Evolutionary conservation across 2,113 vertebrate species (phyloP).

Genomic region (Electrona antarctica): DNA sequence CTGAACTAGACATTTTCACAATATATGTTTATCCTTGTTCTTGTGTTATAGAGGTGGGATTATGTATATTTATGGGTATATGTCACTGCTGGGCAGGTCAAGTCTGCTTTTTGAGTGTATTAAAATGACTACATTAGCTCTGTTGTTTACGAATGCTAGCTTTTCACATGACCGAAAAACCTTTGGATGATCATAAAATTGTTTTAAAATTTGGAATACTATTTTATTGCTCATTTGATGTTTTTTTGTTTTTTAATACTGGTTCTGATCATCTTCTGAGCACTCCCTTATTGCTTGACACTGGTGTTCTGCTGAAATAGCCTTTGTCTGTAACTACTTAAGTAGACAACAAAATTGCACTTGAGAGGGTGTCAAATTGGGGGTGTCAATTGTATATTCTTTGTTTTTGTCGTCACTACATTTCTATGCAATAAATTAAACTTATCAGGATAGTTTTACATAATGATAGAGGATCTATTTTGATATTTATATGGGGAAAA

Average conservation of each 20-base stretch:
- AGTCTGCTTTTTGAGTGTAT: background rate
- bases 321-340: slow-evolving; percentile 49
- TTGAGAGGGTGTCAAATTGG: slow-evolving; percentile 35
- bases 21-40: no score
- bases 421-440: slow-evolving; percentile 91
- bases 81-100: no score
- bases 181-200: slow-evolving; percentile 4
- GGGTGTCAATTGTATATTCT: slow-evolving; percentile 16
- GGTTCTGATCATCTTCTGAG: slow-evolving; percentile 9
- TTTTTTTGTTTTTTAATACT: background rate
- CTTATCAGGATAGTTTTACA: slow-evolving; percentile 83
- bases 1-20: no score
- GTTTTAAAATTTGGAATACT: background rate
- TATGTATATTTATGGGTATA: no score
- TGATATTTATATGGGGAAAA: slow-evolving; percentile 91
- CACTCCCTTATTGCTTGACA: background rate
- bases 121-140: background rate
- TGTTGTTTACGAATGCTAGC: background rate
- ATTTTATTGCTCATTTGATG: background rate
- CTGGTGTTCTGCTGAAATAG: slow-evolving; percentile 21
- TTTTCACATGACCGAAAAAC: background rate
- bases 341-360: slow-evolving; percentile 59
- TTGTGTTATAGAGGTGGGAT: no score
- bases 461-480: slow-evolving; percentile 84
- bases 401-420: slow-evolving; percentile 79